These are phyloP conservation scores for Ectropis crepuscularia DNA, from an alignment of 2,888 invertebrate genomes.

Conservation along the genomic window DNA sequence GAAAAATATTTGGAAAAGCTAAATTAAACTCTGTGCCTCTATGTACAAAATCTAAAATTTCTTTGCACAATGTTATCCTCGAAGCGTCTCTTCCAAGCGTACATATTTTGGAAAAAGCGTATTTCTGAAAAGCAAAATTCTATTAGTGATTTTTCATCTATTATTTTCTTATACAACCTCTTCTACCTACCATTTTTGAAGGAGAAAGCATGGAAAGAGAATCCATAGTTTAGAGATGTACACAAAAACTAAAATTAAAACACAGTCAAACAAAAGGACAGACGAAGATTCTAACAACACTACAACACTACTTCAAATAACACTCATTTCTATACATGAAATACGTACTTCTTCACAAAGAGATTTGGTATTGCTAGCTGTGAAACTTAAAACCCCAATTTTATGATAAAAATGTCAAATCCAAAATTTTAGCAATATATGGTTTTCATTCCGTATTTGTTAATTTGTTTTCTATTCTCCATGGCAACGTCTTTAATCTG, in stretches of 20 bases:
- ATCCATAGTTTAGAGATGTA: slow-evolving; percentile 75
- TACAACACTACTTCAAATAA: slow-evolving; percentile 25
- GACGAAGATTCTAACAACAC: slow-evolving; percentile 35
- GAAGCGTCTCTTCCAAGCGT: slow-evolving; percentile 46
- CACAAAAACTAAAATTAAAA: slow-evolving; percentile 51
- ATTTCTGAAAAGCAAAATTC: slow-evolving; percentile 48
- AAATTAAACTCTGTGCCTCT: slow-evolving; percentile 31
- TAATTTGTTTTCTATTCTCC: neutral
- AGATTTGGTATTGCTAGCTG: slow-evolving; percentile 20
- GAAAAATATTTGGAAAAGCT: slow-evolving; percentile 34
- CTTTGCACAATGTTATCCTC: slow-evolving; percentile 12
- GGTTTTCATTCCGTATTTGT: neutral
- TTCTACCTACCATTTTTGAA: slow-evolving; percentile 84
- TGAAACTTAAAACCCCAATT: neutral
- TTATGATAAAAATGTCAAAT: neutral
- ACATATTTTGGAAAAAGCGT: slow-evolving; percentile 38
- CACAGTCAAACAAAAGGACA: slow-evolving; percentile 51
- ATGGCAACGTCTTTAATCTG: slow-evolving; percentile 10
- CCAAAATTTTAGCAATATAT: neutral
- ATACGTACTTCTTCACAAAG: slow-evolving; percentile 10
- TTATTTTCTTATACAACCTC: slow-evolving; percentile 81
- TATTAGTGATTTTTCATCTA: slow-evolving; percentile 55
- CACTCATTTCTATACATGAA: slow-evolving; percentile 19
- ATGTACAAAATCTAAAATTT: slow-evolving; percentile 24
- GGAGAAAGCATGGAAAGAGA: slow-evolving; percentile 84